A percentile compares a stretch with the other conserved stretches of the same genome.
Evolutionary conservation across 2,113 vertebrate genomes (phyloP).

Genomic region (Strix aluco): DNA sequence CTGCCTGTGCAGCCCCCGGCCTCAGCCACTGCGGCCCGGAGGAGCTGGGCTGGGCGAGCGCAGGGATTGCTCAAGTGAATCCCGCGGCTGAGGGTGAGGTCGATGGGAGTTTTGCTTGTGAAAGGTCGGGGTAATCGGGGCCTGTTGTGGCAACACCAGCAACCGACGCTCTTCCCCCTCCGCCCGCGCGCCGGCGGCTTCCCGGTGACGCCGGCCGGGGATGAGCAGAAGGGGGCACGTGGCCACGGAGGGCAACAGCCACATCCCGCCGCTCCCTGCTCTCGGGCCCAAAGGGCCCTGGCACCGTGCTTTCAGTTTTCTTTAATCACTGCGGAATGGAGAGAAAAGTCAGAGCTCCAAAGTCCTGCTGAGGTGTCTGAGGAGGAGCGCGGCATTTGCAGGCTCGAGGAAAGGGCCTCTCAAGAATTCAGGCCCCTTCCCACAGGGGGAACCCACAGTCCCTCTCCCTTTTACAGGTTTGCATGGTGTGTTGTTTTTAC

Average conservation of each 20-base stretch:
- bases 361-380: accelerated
- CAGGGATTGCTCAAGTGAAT: not conserved
- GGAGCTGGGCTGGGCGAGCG: not conserved
- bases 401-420: accelerated
- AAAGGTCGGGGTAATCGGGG: not conserved
- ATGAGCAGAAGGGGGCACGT: accelerated
- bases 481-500: accelerated
- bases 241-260: accelerated
- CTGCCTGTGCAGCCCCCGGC: not conserved
- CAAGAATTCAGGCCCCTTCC: not conserved
- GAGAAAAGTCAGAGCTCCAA: accelerated
- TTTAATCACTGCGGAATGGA: not conserved
- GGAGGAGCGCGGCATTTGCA: not conserved
- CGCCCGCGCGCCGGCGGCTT: not conserved
- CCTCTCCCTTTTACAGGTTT: accelerated
- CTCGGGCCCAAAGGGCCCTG: not conserved
- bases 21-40: not conserved
- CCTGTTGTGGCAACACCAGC: not conserved
- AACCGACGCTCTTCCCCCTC: not conserved
- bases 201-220: not conserved
- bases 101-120: not conserved
- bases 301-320: accelerated
- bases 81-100: not conserved
- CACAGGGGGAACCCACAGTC: accelerated
- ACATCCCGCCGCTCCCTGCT: not conserved